These are phyloP conservation scores for Mobula birostris DNA, from an alignment of 2,113 vertebrate species.

Conservation along the genomic window DNA sequence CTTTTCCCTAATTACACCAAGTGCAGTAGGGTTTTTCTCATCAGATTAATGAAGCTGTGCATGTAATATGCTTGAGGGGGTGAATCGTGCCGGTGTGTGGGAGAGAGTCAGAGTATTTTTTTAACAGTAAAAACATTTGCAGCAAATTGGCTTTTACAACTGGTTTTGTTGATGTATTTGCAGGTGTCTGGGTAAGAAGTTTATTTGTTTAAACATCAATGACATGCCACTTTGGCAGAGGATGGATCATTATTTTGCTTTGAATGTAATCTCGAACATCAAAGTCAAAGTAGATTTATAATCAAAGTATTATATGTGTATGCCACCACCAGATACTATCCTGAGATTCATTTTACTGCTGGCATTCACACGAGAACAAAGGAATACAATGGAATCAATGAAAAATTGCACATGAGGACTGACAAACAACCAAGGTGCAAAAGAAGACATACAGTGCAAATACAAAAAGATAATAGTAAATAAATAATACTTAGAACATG, in stretches of 20 bases:
- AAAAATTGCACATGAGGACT: too few species aligned
- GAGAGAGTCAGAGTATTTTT: neutral
- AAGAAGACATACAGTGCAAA: too few species aligned
- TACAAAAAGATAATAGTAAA: too few species aligned
- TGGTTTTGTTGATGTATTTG: neutral
- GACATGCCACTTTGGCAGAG: neutral
- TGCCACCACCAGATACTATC: too few species aligned
- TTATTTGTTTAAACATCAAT: neutral
- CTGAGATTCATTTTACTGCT: too few species aligned
- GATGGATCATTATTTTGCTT: neutral
- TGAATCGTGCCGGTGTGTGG: neutral
- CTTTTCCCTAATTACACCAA: neutral
- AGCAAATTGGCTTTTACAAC: neutral
- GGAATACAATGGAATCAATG: too few species aligned
- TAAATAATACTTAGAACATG: too few species aligned
- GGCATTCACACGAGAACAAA: too few species aligned
- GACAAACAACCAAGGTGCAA: too few species aligned
- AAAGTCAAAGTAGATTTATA: neutral
- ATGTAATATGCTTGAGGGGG: neutral
- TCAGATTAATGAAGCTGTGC: neutral
- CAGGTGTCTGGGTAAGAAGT: neutral
- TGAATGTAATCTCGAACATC: constrained; percentile 5
- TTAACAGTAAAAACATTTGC: neutral
- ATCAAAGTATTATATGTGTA: too few species aligned
- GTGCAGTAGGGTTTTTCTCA: neutral